phyloP scores from a whole-genome alignment of 2,888 invertebrate species.

The Resseliella maxima region DNA sequence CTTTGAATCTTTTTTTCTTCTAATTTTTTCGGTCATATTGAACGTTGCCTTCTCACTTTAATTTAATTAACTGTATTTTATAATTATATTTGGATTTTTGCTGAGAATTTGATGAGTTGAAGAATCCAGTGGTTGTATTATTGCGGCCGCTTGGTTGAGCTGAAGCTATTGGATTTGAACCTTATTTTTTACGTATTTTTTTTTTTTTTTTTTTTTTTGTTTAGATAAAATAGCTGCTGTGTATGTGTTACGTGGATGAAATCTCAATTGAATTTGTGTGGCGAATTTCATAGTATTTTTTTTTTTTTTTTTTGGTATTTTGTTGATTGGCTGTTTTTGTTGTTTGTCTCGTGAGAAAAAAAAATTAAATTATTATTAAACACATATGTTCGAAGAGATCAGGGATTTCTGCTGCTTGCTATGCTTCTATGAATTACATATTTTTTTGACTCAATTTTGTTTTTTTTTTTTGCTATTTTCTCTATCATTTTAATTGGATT shows the following conservation, averaged over 20 bases:
- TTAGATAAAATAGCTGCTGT: too few species aligned
- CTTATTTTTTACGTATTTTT: constrained; percentile 11
- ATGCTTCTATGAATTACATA: background rate
- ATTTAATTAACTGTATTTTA: background rate
- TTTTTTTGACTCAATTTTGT: background rate
- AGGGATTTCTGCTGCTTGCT: background rate
- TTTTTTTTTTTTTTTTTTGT: too few species aligned
- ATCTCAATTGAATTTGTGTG: constrained; percentile 25
- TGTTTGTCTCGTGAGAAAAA: background rate
- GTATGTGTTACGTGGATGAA: background rate
- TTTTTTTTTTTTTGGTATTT: background rate
- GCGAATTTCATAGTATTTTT: background rate
- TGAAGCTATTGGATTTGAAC: constrained; percentile 47
- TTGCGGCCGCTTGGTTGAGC: constrained; percentile 16
- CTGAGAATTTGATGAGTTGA: background rate
- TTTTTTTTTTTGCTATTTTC: constrained; percentile 2
- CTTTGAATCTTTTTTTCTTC: too few species aligned
- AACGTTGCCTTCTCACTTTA: background rate
- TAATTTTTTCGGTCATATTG: background rate
- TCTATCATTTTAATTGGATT: constrained; percentile 5
- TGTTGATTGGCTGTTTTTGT: background rate
- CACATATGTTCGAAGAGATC: constrained; percentile 33
- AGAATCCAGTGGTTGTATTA: background rate
- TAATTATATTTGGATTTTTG: background rate
- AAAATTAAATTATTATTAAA: background rate